Evolutionary conservation across 2,888 invertebrate genomes (phyloP).

Genomic region (Thera britannica): DNA sequence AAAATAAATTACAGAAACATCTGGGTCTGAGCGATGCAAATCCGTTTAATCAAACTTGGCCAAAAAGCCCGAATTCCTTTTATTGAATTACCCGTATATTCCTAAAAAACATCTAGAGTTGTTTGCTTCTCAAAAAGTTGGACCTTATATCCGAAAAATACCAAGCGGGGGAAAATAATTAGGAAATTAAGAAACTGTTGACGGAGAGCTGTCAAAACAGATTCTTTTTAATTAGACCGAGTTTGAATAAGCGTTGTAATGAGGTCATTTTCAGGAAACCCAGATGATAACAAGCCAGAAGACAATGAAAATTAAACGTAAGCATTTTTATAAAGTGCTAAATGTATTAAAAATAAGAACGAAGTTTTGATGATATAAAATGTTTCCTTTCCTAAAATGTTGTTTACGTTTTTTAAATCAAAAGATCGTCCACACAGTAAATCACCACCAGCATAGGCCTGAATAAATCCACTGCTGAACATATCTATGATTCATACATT

Average conservation of each 20-base stretch:
- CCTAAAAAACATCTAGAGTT: slow-evolving; percentile 7
- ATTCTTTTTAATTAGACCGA: slow-evolving; percentile 16
- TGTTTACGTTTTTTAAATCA: background rate
- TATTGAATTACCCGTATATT: slow-evolving; percentile 54
- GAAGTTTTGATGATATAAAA: background rate
- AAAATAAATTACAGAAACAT: slow-evolving; percentile 78
- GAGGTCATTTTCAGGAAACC: slow-evolving; percentile 30
- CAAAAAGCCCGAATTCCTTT: slow-evolving; percentile 45
- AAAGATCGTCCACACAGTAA: background rate
- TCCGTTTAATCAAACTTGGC: slow-evolving; percentile 71
- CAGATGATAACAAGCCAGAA: slow-evolving; percentile 20
- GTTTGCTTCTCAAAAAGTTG: slow-evolving; percentile 13
- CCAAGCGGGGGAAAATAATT: background rate
- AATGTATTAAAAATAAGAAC: background rate
- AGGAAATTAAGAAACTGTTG: slow-evolving; percentile 17
- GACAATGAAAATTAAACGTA: slow-evolving; percentile 30
- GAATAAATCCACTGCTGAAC: background rate
- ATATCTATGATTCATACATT: background rate
- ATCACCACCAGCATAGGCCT: background rate
- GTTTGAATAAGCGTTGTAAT: slow-evolving; percentile 11
- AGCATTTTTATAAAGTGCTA: slow-evolving; percentile 1
- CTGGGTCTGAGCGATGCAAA: slow-evolving; percentile 74
- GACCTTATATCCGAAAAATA: background rate
- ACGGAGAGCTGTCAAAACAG: slow-evolving; percentile 12
- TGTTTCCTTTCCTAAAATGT: background rate